Percentiles rank a stretch among this genome's conserved stretches.
Evolutionary conservation across 2,888 invertebrate genomes (phyloP).

Genomic region (Zaprionus obscuricornis): DNA sequence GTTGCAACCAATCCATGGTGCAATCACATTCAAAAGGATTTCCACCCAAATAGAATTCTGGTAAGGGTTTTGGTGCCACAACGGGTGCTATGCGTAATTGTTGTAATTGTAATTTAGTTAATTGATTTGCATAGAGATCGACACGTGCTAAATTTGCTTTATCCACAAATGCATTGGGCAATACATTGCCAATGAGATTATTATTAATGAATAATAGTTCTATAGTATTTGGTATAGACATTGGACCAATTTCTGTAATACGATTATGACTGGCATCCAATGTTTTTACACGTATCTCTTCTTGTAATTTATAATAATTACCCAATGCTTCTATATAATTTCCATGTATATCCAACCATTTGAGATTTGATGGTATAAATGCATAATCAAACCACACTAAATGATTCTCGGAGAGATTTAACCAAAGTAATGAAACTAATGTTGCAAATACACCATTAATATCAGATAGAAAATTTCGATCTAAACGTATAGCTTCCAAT

Average conservation of each 20-base stretch:
- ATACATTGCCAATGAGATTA: constrained; percentile 91
- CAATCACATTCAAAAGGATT: constrained; percentile 98
- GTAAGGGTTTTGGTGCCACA: constrained; percentile 87
- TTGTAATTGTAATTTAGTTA: constrained; percentile 92
- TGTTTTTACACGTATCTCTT: constrained; percentile 92
- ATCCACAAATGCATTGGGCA: constrained; percentile 93
- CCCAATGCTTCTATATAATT: constrained; percentile 94
- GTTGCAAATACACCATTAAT: constrained; percentile 95
- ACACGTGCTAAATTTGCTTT: constrained; percentile 93
- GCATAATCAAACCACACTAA: constrained; percentile 97
- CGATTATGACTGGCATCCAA: constrained; percentile 95
- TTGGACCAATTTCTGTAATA: constrained; percentile 90
- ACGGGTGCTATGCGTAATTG: constrained; percentile 90
- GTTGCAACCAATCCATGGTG: constrained; percentile 97
- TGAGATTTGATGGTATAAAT: constrained; percentile 93
- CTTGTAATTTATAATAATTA: constrained; percentile 94
- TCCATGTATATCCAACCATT: constrained; percentile 95
- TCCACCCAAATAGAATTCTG: constrained; percentile 95
- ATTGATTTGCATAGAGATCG: constrained; percentile 94
- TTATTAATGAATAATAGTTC: constrained; percentile 94
- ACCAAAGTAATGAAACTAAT: constrained; percentile 91
- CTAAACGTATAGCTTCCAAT: constrained; percentile 93
- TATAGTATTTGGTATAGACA: constrained; percentile 94
- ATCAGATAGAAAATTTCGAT: constrained; percentile 94
- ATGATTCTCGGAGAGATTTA: constrained; percentile 95